Evolutionary conservation across 2,888 invertebrate species (phyloP), one percentile per base, ranked within the genome.

Genomic region (Polietes domitor): DNA sequence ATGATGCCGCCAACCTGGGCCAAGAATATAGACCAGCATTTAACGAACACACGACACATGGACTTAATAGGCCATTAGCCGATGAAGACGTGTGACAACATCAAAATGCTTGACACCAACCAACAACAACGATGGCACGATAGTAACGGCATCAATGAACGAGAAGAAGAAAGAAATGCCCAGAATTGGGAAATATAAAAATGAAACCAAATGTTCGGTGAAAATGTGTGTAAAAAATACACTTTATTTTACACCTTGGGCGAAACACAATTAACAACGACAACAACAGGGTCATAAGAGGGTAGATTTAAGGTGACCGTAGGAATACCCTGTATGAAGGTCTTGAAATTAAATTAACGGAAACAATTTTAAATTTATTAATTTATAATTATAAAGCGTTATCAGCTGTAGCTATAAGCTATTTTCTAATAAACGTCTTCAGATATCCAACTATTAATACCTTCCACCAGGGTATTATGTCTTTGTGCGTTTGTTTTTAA

Each of bases 41-140:
- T 81, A 84, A 84, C 78, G 47, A 68, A 81, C 58, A 72, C 77
- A 76, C 83, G 78, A 77, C 84, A 84, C 78, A 84, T 84, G 80
- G 72, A 28, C 77, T 78, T 84, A 76, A 84, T 84, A 84, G 81
- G 81, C 80, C 78, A 84, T 84, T 84, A 84, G 81, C 21, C 43
- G 77, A 81, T 76, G 76, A 78, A 81, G 81, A 76, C 73, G 75
- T 78, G 84, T 76, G 81, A 84, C 81, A 84, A 73, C 78, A 76
- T 78, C 19, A 81, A 68, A 65, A 73, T 78, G 58, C 80, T 58
- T 77, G 58, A 75, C 77, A 78, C 19, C 61, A 10, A 26, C 12
- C 12, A 58, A 55, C 53, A 55, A 21, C 21, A 55, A 55, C n/a
- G 12, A n/a, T 21, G 21, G 7, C 53, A 10, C 19, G 21, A n/a